A percentile compares a stretch with the other conserved stretches of the same genome.
phyloP scores from a whole-genome alignment of 2,113 vertebrate genomes.

The Saimiri boliviensis region DNA sequence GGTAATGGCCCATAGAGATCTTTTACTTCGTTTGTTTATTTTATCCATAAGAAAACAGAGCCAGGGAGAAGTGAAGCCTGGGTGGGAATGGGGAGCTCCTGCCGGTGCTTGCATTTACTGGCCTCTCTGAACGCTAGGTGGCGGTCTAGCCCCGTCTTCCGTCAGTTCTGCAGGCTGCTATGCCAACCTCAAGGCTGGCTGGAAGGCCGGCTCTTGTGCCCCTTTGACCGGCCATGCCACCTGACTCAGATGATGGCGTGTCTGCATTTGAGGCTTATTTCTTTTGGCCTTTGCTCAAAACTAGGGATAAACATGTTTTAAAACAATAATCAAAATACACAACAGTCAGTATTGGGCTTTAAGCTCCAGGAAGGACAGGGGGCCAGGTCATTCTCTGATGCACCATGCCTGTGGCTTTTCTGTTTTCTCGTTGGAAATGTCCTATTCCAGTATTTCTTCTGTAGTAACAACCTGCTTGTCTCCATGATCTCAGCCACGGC shows the following conservation, averaged over 20 bases:
- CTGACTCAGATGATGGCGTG: not conserved
- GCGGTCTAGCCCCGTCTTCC: not conserved
- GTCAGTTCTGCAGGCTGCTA: not conserved
- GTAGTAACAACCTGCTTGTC: accelerated
- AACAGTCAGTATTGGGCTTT: not conserved
- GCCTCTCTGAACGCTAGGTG: not conserved
- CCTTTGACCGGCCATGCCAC: no score
- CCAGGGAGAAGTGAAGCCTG: no score
- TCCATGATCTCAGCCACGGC: accelerated
- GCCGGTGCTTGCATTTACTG: not conserved
- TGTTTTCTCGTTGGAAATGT: accelerated
- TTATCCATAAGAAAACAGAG: not conserved
- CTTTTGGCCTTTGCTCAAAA: not conserved
- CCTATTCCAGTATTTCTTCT: no score
- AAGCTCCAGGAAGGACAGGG: not conserved
- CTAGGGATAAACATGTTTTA: not conserved
- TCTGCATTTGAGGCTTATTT: not conserved
- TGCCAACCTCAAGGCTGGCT: no score
- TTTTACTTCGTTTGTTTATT: not conserved
- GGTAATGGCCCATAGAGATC: not conserved
- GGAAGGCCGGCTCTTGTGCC: accelerated
- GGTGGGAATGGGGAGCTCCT: accelerated
- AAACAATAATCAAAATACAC: not conserved
- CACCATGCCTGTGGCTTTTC: accelerated
- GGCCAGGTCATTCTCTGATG: not conserved